Conservation (phyloP, 2,888 invertebrate genomes). For the Lasioglossum oenotherae region DNA sequence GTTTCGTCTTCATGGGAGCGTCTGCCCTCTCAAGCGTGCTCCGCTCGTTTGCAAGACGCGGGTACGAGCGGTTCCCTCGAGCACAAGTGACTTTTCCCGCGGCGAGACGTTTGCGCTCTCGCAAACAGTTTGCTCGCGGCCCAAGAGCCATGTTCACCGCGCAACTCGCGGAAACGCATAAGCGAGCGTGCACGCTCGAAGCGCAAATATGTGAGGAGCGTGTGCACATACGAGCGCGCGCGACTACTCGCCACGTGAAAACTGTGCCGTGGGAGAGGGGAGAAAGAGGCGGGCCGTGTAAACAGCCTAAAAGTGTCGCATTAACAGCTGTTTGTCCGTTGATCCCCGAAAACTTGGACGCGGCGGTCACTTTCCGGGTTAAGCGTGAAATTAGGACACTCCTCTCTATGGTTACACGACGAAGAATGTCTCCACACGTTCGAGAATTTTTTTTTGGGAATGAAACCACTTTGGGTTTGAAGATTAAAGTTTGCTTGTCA, state of each 20-base stretch:
- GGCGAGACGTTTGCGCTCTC: conserved; percentile 1
- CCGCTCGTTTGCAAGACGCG: background rate
- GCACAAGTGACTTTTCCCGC: conserved; percentile 13
- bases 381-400: background rate
- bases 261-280: background rate
- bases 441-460: too few relatives aligned
- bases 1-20: conserved; percentile 14
- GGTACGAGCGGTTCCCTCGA: background rate
- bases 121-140: conserved; percentile 30
- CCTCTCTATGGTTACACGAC: background rate
- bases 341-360: background rate
- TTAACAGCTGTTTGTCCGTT: background rate
- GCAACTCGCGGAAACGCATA: conserved; percentile 26
- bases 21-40: background rate
- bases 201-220: conserved; percentile 37
- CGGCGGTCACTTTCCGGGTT: background rate
- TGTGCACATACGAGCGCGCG: conserved; percentile 21
- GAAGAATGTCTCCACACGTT: too few relatives aligned
- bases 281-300: background rate
- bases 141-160: background rate
- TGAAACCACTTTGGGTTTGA: too few relatives aligned
- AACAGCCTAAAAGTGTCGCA: background rate
- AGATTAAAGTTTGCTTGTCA: too few relatives aligned
- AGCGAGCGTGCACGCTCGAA: background rate
- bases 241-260: background rate